phyloP scores from a whole-genome alignment of 1,140 invertebrate species.

The Bombus waltoni region DNA sequence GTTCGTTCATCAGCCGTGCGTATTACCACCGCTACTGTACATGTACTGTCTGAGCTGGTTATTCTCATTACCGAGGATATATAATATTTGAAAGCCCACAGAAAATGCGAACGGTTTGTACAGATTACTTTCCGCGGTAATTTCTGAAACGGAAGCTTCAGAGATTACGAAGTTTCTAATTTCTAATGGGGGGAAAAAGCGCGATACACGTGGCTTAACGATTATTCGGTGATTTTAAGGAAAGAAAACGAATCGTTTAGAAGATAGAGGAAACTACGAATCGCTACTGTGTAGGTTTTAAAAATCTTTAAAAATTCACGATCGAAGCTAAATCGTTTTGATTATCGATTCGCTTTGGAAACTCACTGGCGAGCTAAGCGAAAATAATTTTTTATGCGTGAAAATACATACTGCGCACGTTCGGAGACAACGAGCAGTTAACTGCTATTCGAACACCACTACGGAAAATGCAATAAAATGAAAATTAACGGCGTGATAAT shows the following conservation, averaged over 20 bases:
- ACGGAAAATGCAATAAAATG: background rate
- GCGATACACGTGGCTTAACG: too few relatives aligned
- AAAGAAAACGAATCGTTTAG: too few relatives aligned
- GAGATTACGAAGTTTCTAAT: too few relatives aligned
- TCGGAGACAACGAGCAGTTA: background rate
- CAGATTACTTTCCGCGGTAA: background rate
- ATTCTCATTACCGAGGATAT: constrained; percentile 13
- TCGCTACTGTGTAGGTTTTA: too few relatives aligned
- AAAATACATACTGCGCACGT: background rate
- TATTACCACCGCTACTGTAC: constrained; percentile 38
- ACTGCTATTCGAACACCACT: background rate
- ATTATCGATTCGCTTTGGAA: background rate
- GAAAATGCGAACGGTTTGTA: background rate
- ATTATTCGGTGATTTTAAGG: too few relatives aligned
- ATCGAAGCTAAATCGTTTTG: background rate
- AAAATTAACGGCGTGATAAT: constrained; percentile 12
- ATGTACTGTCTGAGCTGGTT: constrained; percentile 28
- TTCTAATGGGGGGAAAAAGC: too few relatives aligned
- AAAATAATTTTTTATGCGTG: too few relatives aligned
- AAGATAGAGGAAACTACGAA: too few relatives aligned
- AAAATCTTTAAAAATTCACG: too few relatives aligned
- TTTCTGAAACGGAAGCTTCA: background rate
- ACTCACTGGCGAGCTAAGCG: background rate
- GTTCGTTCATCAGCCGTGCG: constrained; percentile 58
- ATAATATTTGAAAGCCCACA: background rate